Evolutionary conservation across 1,140 invertebrate genomes (phyloP).

Genomic region (Oreohelix idahoensis): DNA sequence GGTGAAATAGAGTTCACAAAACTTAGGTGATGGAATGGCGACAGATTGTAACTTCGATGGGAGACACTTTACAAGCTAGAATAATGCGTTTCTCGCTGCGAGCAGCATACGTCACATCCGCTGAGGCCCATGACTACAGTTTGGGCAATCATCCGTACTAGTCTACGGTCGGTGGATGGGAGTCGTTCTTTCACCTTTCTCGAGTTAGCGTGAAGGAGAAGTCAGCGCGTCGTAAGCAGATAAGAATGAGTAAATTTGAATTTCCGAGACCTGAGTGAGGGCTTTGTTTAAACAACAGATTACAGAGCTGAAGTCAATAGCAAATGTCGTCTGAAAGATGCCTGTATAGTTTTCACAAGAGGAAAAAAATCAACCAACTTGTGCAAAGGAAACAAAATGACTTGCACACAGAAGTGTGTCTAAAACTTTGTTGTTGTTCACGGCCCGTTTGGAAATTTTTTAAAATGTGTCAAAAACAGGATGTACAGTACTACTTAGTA

Average conservation of each 20-base stretch:
- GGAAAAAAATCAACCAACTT: not conserved
- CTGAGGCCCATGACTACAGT: not conserved
- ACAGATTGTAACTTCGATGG: too few relatives aligned
- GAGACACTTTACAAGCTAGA: too few relatives aligned
- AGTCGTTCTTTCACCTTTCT: not conserved
- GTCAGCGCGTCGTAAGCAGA: not conserved
- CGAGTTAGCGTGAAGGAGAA: not conserved
- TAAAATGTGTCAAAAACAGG: too few relatives aligned
- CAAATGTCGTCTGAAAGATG: not conserved
- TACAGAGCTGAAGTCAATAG: not conserved
- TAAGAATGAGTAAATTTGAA: slow-evolving; percentile 15
- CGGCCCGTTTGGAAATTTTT: too few relatives aligned
- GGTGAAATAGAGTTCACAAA: too few relatives aligned
- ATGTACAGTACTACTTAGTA: too few relatives aligned
- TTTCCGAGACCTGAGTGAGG: not conserved
- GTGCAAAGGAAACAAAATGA: not conserved
- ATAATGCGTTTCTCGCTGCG: too few relatives aligned
- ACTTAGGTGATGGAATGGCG: too few relatives aligned
- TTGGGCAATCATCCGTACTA: not conserved
- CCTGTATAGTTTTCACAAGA: not conserved
- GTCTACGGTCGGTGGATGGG: not conserved
- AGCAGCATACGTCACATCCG: not conserved
- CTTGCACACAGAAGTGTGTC: too few relatives aligned
- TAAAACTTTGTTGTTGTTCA: too few relatives aligned
- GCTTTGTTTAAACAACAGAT: slow-evolving; percentile 1